Conservation (phyloP, 2,797 vertebrate species). For the Eleutherodactylus coqui region DNA sequence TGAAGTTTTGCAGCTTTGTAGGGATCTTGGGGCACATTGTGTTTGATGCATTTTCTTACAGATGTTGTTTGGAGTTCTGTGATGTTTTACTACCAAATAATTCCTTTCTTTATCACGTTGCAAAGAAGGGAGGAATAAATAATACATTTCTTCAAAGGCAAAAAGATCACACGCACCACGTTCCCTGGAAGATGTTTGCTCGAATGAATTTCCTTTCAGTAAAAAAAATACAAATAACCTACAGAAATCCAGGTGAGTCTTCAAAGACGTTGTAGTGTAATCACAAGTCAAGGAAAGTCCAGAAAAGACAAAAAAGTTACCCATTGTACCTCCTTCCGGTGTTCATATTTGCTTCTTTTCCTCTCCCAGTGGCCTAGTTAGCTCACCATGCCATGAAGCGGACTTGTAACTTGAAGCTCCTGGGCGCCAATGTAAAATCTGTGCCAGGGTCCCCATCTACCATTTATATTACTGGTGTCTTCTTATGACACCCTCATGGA, state of each 20-base stretch:
- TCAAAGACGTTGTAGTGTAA: neutral
- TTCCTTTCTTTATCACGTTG: constrained; percentile 9
- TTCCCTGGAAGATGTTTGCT: neutral
- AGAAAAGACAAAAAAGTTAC: neutral
- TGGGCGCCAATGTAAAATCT: too few relatives aligned
- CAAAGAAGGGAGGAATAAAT: neutral
- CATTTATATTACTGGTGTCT: too few relatives aligned
- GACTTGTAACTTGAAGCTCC: too few relatives aligned
- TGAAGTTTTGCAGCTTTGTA: constrained; percentile 24
- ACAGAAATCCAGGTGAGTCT: neutral
- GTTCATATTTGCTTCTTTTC: neutral
- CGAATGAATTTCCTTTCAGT: neutral
- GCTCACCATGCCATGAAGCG: too few relatives aligned
- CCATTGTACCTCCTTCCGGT: neutral
- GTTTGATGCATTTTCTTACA: constrained; percentile 38
- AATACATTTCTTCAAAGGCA: neutral
- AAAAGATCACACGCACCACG: neutral
- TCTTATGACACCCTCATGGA: too few relatives aligned
- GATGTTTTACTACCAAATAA: constrained; percentile 15
- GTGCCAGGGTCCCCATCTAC: too few relatives aligned
- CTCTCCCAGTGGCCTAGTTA: neutral
- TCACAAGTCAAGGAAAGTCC: neutral
- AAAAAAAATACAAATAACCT: neutral
- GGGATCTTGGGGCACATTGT: constrained; percentile 30
- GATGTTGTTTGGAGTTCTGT: constrained; percentile 23